Conservation (phyloP, 1,140 invertebrate species). For the Plectus sambesii region DNA sequence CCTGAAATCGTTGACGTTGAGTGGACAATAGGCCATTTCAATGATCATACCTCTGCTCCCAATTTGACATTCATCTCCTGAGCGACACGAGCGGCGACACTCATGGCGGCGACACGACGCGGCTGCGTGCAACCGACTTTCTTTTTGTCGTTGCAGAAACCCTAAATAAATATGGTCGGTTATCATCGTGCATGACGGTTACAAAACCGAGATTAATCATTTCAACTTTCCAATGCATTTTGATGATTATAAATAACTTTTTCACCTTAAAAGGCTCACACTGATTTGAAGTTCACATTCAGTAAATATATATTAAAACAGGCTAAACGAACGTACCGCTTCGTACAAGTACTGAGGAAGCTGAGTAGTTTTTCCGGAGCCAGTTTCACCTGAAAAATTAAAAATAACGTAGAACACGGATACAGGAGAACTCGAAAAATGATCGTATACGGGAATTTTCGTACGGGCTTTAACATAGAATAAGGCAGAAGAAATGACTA, state of each 20-base stretch:
- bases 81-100: constrained; percentile 61
- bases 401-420: too few relatives aligned
- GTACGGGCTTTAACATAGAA: too few relatives aligned
- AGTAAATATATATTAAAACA: constrained; percentile 14
- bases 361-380: constrained; percentile 95
- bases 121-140: constrained; percentile 68
- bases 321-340: constrained; percentile 57
- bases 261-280: constrained; percentile 1
- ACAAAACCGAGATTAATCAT: too few relatives aligned
- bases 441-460: too few relatives aligned
- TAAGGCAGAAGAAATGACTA: too few relatives aligned
- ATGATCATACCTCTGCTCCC: constrained; percentile 51
- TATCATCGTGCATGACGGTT: background rate
- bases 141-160: constrained; percentile 59
- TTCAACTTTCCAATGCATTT: background rate
- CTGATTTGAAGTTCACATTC: background rate
- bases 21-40: constrained; percentile 3
- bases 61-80: constrained; percentile 62
- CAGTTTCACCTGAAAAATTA: too few relatives aligned
- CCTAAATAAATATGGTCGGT: constrained; percentile 44
- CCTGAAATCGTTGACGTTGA: constrained; percentile 47
- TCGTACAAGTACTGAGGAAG: constrained; percentile 93
- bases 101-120: constrained; percentile 66
- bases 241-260: background rate
- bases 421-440: too few relatives aligned